These are phyloP conservation scores for Epirrhoe alternata DNA, from an alignment of 2,888 invertebrate species.

Conservation along the genomic window DNA sequence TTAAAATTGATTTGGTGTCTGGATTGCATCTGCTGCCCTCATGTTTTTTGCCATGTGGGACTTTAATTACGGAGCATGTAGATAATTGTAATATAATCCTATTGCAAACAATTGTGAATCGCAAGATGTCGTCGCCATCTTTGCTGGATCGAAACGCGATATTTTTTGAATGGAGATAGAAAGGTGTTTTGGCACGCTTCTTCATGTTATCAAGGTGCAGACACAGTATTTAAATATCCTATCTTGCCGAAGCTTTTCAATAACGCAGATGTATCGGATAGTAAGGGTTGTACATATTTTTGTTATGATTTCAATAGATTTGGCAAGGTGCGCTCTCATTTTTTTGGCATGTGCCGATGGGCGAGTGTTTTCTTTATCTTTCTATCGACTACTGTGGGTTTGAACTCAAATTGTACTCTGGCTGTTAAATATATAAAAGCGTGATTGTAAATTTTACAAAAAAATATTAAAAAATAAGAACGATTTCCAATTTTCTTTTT, in stretches of 20 bases:
- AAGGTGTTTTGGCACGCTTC: slow-evolving; percentile 80
- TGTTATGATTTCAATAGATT: slow-evolving; percentile 68
- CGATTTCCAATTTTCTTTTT: no score
- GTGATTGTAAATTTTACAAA: no score
- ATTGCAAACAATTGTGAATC: slow-evolving; percentile 72
- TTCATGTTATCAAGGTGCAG: slow-evolving; percentile 37
- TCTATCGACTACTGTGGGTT: slow-evolving; percentile 30
- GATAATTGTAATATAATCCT: slow-evolving; percentile 83
- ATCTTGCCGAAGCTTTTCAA: slow-evolving; percentile 39
- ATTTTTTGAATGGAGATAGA: slow-evolving; percentile 49
- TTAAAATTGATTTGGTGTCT: slow-evolving; percentile 75
- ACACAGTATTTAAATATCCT: slow-evolving; percentile 48
- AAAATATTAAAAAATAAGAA: no score
- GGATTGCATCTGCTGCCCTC: slow-evolving; percentile 74
- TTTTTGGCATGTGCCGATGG: slow-evolving; percentile 63
- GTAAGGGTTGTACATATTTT: slow-evolving; percentile 73
- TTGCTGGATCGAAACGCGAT: slow-evolving; percentile 62
- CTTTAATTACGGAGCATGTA: slow-evolving; percentile 80
- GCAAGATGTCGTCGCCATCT: slow-evolving; percentile 68
- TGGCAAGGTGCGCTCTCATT: slow-evolving; percentile 66
- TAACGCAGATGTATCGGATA: slow-evolving; percentile 63
- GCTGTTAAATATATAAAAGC: background rate
- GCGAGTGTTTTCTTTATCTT: slow-evolving; percentile 29
- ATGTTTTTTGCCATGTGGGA: slow-evolving; percentile 76
- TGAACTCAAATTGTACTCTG: background rate